Evolutionary conservation across 2,113 vertebrate species (phyloP), one percentile per base, ranked within the genome.

Genomic region (Prolemur simus): DNA sequence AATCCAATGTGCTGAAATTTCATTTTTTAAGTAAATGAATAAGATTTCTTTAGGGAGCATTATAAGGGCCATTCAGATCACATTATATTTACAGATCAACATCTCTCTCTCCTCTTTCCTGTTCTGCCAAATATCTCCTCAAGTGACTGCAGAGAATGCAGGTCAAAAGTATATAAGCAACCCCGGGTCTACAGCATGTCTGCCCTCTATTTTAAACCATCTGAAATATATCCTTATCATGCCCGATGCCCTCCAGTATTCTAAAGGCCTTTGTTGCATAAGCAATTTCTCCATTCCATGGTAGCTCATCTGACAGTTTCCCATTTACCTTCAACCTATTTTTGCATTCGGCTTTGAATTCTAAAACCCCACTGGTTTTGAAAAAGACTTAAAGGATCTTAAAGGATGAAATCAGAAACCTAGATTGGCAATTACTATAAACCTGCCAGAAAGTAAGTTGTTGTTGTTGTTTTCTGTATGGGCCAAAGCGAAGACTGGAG

Each of bases 221-320:
- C 74, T 97, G 92, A 95, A 96, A 87, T 93, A 25, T 17, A 69
- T 86, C 88, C 82, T 96, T 87, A 86, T 94, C 56, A 7, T 5
- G 9, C 49, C 23, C n/a, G 15, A 6, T 21, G 37, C 71, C 87
- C 86, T 89, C 97, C 87, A 54, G 88, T 37, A 82, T 93, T 91
- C 82, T 60, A n/a, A 93, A 91, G 76, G 93, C 74, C 89, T 97
- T 89, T 89, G 81, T 96, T 90, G 83, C 78, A 64, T 92, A 95
- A 89, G 93, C 89, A 89, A 69, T 97, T 96, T 97, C 87, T 69
- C 78, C 42, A 3, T 81, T 82, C 94, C 13, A 0, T 20, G 25
- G 73, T 91, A n/a, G 71, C 94, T 97, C 95, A 87, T 95, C 94
- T 93, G 97, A 84, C 95, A 97, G 93, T 71, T 98, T 96, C 83